A percentile compares a stretch with the other conserved stretches of the same genome.
Conservation (phyloP, 1,140 invertebrate species). For the Lamellibrachia luymesi region DNA sequence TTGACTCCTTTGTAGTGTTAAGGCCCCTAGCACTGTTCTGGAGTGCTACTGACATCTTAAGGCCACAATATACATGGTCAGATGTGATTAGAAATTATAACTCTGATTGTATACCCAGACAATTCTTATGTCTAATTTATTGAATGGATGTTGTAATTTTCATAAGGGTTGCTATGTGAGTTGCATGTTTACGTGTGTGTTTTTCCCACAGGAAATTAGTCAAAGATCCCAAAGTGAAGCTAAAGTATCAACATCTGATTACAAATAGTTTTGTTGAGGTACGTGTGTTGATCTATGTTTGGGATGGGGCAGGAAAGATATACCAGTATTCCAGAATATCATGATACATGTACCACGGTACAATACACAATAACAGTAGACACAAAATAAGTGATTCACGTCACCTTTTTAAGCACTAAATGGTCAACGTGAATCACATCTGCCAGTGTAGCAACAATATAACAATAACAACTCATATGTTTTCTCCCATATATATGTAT, state of each 20-base stretch:
- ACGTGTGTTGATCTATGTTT: slow-evolving; percentile 35
- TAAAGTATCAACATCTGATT: slow-evolving; percentile 97
- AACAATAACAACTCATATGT: too few relatives aligned
- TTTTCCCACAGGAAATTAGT: slow-evolving; percentile 65
- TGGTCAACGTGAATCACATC: too few relatives aligned
- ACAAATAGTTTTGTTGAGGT: slow-evolving; percentile 98
- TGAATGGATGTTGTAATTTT: not conserved
- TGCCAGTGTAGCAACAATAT: too few relatives aligned
- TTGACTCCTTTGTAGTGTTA: too few relatives aligned
- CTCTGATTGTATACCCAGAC: not conserved
- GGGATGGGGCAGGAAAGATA: too few relatives aligned
- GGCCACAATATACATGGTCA: not conserved
- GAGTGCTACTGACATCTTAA: not conserved
- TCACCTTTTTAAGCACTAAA: too few relatives aligned
- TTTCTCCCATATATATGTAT: too few relatives aligned
- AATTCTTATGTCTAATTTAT: not conserved
- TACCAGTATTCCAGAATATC: too few relatives aligned
- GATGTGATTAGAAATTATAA: not conserved
- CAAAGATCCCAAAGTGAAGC: slow-evolving; percentile 85
- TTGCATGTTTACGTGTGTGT: not conserved
- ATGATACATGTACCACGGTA: too few relatives aligned
- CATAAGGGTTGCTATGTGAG: not conserved
- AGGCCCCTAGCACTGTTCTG: too few relatives aligned
- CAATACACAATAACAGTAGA: too few relatives aligned
- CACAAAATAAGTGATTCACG: too few relatives aligned